Percentiles rank a stretch among this genome's conserved stretches.
Evolutionary conservation across 2,888 invertebrate species (phyloP).

Genomic region (Trachelus iudaicus): DNA sequence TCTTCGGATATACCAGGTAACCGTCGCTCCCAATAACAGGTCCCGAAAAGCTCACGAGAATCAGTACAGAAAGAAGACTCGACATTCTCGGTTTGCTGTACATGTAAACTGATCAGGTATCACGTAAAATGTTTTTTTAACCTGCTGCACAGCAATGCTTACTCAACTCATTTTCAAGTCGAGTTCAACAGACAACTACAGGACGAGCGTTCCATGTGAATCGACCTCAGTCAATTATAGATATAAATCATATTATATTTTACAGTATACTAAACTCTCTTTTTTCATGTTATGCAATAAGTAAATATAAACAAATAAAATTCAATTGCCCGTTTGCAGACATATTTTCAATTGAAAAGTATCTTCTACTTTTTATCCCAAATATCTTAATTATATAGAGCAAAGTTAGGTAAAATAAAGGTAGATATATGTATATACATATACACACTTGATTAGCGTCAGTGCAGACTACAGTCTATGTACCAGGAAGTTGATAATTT

Average conservation of each 20-base stretch:
- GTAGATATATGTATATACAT: background rate
- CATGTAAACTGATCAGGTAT: background rate
- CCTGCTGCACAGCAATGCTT: background rate
- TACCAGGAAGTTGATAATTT: background rate
- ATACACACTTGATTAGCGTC: background rate
- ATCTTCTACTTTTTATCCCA: background rate
- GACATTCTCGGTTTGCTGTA: background rate
- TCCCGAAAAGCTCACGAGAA: background rate
- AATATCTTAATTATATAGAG: too few species aligned
- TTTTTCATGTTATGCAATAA: background rate
- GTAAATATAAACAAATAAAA: background rate
- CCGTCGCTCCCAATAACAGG: background rate
- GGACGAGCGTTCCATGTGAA: background rate
- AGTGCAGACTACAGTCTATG: background rate
- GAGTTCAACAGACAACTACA: background rate
- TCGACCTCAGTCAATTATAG: background rate
- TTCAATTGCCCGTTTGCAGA: background rate
- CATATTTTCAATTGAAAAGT: background rate
- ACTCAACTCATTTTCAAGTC: background rate
- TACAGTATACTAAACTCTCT: background rate
- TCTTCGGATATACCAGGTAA: conserved; percentile 48
- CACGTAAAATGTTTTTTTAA: background rate
- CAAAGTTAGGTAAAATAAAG: too few species aligned
- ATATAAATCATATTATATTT: background rate
- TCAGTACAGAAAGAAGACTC: background rate